These are phyloP conservation scores for Pachyramphus minor DNA, from an alignment of 2,113 vertebrate species.

Conservation along the genomic window DNA sequence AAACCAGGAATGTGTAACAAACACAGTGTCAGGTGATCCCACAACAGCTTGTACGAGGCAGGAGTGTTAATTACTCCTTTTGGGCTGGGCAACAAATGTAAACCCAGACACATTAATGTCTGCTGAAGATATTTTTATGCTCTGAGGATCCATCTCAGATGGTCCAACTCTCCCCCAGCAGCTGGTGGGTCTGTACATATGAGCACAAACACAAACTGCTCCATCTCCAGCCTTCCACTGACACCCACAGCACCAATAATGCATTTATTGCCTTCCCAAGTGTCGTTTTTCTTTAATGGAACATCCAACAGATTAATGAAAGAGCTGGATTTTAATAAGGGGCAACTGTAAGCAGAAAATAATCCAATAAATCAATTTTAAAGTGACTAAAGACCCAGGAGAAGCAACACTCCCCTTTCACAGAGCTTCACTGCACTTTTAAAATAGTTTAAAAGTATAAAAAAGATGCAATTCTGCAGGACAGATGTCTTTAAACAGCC, in stretches of 20 bases:
- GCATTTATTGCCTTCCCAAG: not conserved
- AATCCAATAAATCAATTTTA: not conserved
- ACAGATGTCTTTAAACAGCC: not conserved
- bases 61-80: not conserved
- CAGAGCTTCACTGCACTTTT: not conserved
- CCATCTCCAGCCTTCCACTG: not conserved
- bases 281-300: not conserved
- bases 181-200: not conserved
- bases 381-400: not conserved
- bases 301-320: not conserved
- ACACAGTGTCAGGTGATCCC: not conserved
- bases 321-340: not conserved
- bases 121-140: not conserved
- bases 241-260: not conserved
- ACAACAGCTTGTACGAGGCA: not conserved
- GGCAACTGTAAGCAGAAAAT: not conserved
- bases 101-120: not conserved
- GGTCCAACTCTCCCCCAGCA: not conserved
- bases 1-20: not conserved
- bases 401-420: not conserved
- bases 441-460: not conserved
- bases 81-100: not conserved
- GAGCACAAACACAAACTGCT: fast-evolving
- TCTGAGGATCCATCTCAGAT: not conserved
- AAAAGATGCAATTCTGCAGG: not conserved